Evolutionary conservation across 2,888 invertebrate genomes (phyloP).

Genomic region (Mimas tiliae): DNA sequence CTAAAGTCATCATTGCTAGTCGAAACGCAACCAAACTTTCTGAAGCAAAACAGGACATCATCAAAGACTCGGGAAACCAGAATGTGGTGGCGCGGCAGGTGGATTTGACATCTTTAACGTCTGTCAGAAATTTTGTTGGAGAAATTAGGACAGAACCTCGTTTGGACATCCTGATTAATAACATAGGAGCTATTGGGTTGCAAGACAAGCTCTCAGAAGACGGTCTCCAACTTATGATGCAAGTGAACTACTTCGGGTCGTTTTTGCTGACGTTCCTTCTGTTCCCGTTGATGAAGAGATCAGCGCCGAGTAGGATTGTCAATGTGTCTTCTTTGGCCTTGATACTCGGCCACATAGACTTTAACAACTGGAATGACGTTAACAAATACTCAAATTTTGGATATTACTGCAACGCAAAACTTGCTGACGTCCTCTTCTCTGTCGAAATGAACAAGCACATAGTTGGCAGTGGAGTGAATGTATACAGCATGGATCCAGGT

Average conservation of each 20-base stretch:
- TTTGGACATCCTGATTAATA: conserved; percentile 74
- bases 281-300: conserved; percentile 58
- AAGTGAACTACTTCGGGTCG: conserved; percentile 76
- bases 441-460: conserved; percentile 81
- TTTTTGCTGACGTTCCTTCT: conserved; percentile 66
- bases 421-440: conserved; percentile 60
- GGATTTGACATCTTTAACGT: conserved; percentile 79
- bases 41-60: conserved; percentile 50
- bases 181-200: conserved; percentile 78
- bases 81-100: conserved; percentile 63
- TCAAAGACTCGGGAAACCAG: conserved; percentile 48
- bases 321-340: conserved; percentile 83
- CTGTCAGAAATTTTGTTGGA: conserved; percentile 84
- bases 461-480: conserved; percentile 85
- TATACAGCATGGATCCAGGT: conserved; percentile 93
- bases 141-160: conserved; percentile 76
- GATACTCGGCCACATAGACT: conserved; percentile 87
- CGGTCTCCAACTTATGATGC: conserved; percentile 86
- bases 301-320: conserved; percentile 65
- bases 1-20: conserved; percentile 84
- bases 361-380: conserved; percentile 89
- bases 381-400: conserved; percentile 85
- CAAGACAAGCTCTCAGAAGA: conserved; percentile 82
- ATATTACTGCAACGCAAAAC: conserved; percentile 80
- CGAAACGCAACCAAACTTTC: conserved; percentile 63